phyloP scores from a whole-genome alignment of 1,140 invertebrate genomes.

The Musca domestica region DNA sequence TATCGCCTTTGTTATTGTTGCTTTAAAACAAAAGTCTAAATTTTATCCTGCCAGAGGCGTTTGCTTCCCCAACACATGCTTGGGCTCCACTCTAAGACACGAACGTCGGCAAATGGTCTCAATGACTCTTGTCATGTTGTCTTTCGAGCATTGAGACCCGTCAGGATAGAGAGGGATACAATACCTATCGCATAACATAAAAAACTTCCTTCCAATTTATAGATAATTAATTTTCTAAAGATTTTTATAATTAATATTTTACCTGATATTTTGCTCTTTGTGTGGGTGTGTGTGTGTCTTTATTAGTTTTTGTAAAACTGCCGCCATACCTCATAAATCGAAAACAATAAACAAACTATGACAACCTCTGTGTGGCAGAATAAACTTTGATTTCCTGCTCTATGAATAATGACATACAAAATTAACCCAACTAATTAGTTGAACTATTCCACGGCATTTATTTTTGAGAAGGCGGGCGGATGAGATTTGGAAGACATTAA shows the following conservation, averaged over 20 bases:
- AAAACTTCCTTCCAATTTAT: neutral
- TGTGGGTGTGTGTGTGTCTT: neutral
- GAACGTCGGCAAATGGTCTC: neutral
- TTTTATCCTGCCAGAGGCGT: neutral
- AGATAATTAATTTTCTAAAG: conserved; percentile 20
- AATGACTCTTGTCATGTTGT: neutral
- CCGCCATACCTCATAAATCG: neutral
- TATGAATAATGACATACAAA: neutral
- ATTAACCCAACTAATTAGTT: conserved; percentile 8
- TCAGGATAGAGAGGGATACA: too few relatives aligned
- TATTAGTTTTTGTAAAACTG: neutral
- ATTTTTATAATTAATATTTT: conserved; percentile 19
- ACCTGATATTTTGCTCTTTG: neutral
- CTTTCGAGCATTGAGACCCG: neutral
- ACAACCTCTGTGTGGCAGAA: conserved; percentile 7
- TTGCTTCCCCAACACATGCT: neutral
- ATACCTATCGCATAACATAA: neutral
- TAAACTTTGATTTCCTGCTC: neutral
- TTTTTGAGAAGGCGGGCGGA: neutral
- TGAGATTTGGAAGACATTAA: neutral
- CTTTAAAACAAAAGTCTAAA: neutral
- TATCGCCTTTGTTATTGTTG: neutral
- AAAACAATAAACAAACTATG: neutral
- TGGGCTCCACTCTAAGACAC: neutral
- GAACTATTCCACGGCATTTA: neutral